Evolutionary conservation across 2,113 vertebrate species (phyloP).

Genomic region (Geococcyx californianus): DNA sequence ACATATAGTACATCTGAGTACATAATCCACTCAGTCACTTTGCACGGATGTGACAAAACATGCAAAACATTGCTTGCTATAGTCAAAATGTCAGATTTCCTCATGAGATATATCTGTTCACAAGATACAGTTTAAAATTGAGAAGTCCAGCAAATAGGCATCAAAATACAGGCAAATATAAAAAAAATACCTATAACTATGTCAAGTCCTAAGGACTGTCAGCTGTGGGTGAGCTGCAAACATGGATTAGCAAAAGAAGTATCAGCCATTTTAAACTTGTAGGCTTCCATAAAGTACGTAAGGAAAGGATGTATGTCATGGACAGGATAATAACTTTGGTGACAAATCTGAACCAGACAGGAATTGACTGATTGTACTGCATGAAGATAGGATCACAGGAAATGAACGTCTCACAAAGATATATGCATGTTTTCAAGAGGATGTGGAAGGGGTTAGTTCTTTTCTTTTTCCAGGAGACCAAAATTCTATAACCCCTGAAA

Average conservation of each 20-base stretch:
- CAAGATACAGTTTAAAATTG: background rate
- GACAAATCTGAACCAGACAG: slow-evolving; percentile 10
- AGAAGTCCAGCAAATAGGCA: background rate
- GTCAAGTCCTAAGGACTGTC: background rate
- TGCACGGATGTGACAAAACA: background rate
- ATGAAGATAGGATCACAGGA: slow-evolving; percentile 32
- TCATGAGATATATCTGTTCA: background rate
- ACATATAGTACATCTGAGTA: background rate
- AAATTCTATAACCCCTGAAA: background rate
- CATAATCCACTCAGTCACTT: background rate
- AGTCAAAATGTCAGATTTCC: background rate
- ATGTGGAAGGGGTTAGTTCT: background rate
- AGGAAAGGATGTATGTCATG: background rate
- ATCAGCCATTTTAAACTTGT: background rate
- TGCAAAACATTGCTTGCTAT: background rate
- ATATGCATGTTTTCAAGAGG: background rate
- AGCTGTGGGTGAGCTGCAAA: background rate
- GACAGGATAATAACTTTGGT: background rate
- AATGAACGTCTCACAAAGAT: background rate
- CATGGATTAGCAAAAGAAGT: background rate
- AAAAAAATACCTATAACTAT: background rate
- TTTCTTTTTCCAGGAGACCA: slow-evolving; percentile 1
- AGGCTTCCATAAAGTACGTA: background rate
- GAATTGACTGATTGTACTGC: background rate
- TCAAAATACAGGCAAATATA: background rate